Conservation (phyloP, 2,888 invertebrate species). For the Cheilosia urbana region DNA sequence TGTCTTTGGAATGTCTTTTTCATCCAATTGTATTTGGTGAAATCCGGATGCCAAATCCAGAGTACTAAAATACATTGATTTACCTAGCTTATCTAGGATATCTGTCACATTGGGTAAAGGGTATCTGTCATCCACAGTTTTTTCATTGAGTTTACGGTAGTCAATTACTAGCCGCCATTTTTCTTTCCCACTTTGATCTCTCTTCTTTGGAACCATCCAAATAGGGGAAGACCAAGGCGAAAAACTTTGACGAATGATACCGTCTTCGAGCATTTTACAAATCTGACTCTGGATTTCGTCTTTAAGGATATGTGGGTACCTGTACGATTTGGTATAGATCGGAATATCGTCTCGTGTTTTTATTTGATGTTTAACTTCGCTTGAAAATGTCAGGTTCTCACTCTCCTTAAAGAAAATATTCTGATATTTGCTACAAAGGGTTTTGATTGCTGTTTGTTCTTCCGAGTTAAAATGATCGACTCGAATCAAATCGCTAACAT, state of each 20-base stretch:
- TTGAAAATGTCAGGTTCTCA: conserved; percentile 50
- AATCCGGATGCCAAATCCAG: conserved; percentile 31
- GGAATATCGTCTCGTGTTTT: conserved; percentile 37
- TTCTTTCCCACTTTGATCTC: conserved; percentile 15
- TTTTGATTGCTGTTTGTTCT: conserved; percentile 4
- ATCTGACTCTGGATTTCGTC: conserved; percentile 33
- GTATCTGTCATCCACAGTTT: conserved; percentile 43
- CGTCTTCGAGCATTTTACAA: conserved; percentile 16
- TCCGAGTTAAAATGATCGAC: conserved; percentile 14
- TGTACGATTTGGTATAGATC: conserved; percentile 37
- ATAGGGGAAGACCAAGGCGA: conserved; percentile 46
- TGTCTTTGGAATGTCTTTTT: conserved; percentile 14
- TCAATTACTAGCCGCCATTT: conserved; percentile 33
- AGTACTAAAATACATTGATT: conserved; percentile 59
- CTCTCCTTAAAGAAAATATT: conserved; percentile 41
- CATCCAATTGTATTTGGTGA: conserved; percentile 46
- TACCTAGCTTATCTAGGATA: conserved; percentile 78
- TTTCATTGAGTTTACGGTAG: conserved; percentile 22
- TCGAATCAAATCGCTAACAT: conserved; percentile 9
- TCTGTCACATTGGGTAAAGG: conserved; percentile 78
- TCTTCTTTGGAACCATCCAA: conserved; percentile 43
- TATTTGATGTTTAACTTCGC: no score
- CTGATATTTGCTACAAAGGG: conserved; percentile 40
- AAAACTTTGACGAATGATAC: conserved; percentile 41
- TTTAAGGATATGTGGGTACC: conserved; percentile 26